Percentiles rank a stretch among this genome's conserved stretches.
Evolutionary conservation across 2,113 vertebrate genomes (phyloP).

Genomic region (Gymnocephalus cernua): DNA sequence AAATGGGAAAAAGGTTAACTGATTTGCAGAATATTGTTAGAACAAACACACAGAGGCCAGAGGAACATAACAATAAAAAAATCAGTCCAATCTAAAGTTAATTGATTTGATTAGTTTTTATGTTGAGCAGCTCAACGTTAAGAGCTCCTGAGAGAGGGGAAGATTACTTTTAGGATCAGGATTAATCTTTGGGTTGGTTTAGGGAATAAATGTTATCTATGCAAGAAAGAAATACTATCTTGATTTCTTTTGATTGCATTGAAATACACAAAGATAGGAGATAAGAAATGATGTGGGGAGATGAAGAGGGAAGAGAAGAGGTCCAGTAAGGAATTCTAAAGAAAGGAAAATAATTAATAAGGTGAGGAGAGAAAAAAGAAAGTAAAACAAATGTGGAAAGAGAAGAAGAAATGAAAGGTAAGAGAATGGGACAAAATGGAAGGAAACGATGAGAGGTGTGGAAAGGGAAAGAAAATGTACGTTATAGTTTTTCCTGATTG

Average conservation of each 20-base stretch:
- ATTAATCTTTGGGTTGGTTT: background rate
- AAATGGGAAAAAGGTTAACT: background rate
- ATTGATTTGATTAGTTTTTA: slow-evolving; percentile 38
- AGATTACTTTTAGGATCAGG: background rate
- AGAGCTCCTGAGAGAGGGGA: slow-evolving; percentile 6
- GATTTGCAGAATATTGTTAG: background rate
- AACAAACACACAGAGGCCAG: background rate
- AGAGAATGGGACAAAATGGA: background rate
- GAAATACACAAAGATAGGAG: background rate
- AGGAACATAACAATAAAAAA: background rate
- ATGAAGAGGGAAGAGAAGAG: background rate
- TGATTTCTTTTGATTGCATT: background rate
- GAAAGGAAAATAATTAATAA: background rate
- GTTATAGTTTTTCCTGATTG: no score
- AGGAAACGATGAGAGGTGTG: background rate
- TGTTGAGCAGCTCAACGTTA: slow-evolving; percentile 9
- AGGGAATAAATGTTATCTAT: background rate
- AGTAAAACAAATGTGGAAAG: background rate
- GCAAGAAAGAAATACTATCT: background rate
- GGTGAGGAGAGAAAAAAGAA: background rate
- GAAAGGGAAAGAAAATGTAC: no score
- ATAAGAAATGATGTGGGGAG: background rate
- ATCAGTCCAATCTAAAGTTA: slow-evolving; percentile 1
- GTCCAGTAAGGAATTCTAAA: background rate
- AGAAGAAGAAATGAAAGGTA: no score